Evolutionary conservation across 2,888 invertebrate species (phyloP).

Genomic region (Drosophila paramelanica): DNA sequence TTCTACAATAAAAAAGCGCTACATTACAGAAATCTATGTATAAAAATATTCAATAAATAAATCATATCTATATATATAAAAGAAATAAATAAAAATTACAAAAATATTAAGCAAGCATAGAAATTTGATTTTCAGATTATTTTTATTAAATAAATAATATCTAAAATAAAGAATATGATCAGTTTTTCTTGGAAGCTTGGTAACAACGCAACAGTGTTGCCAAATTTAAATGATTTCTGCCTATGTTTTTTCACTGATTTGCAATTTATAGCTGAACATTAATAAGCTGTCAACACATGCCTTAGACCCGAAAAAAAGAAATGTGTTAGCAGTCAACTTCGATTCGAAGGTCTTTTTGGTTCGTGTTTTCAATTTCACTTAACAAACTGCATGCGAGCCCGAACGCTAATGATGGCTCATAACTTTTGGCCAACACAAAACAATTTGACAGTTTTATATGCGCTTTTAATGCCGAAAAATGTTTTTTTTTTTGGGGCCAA

Average conservation of each 20-base stretch:
- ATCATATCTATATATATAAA: too few species aligned
- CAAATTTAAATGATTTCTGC: constrained; percentile 12
- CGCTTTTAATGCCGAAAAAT: constrained; percentile 76
- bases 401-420: constrained; percentile 82
- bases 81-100: too few species aligned
- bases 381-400: constrained; percentile 73
- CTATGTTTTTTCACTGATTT: constrained; percentile 17
- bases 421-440: constrained; percentile 78
- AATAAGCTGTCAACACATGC: constrained; percentile 84
- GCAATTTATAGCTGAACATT: constrained; percentile 81
- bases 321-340: constrained; percentile 1
- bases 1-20: too few species aligned
- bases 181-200: not conserved
- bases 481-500: constrained; percentile 30
- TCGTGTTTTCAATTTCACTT: constrained; percentile 73
- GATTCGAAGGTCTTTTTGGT: constrained; percentile 15
- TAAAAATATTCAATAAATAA: too few species aligned
- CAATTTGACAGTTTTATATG: constrained; percentile 84
- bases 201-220: constrained; percentile 51
- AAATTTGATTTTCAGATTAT: too few species aligned
- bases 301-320: constrained; percentile 62
- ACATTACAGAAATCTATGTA: too few species aligned
- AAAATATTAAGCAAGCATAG: too few species aligned
- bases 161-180: not conserved
- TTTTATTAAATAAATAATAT: too few species aligned